phyloP scores from a whole-genome alignment of 2,888 invertebrate genomes.

The Pandemis heparana region DNA sequence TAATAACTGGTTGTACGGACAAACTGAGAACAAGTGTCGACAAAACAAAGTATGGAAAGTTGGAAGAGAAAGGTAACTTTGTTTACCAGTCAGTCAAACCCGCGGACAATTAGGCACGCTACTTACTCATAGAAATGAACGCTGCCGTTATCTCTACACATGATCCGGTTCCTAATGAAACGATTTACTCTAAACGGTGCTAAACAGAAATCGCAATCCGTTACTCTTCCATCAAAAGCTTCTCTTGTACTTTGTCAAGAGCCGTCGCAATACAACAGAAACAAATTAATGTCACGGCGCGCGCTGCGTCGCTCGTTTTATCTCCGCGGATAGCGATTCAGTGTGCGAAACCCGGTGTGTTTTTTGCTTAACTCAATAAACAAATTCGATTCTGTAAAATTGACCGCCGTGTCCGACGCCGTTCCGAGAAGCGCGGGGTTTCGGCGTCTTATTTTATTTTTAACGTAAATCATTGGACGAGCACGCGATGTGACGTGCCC shows the following conservation, averaged over 20 bases:
- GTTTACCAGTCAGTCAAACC: slow-evolving; percentile 34
- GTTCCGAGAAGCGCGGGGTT: slow-evolving; percentile 62
- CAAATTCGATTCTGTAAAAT: slow-evolving; percentile 47
- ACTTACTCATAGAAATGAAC: slow-evolving; percentile 25
- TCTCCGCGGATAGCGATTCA: slow-evolving; percentile 28
- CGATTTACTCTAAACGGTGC: slow-evolving; percentile 14
- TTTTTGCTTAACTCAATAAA: slow-evolving; percentile 46
- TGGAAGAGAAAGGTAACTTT: slow-evolving; percentile 40
- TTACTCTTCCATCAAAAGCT: slow-evolving; percentile 26
- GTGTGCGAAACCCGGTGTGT: slow-evolving; percentile 22
- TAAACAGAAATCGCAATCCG: slow-evolving; percentile 26
- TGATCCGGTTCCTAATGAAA: slow-evolving; percentile 31
- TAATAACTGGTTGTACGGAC: slow-evolving; percentile 38
- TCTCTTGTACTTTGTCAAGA: slow-evolving; percentile 25
- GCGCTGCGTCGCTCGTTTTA: slow-evolving; percentile 31
- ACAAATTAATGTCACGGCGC: slow-evolving; percentile 27
- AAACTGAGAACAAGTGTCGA: slow-evolving; percentile 37
- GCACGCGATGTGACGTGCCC: slow-evolving; percentile 75
- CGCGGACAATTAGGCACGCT: slow-evolving; percentile 31
- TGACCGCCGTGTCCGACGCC: slow-evolving; percentile 42
- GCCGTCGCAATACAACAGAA: slow-evolving; percentile 17
- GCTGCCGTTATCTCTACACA: slow-evolving; percentile 27
- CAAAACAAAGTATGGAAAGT: slow-evolving; percentile 41
- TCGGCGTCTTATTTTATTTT: slow-evolving; percentile 61
- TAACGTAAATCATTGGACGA: slow-evolving; percentile 54